Conservation (phyloP, 1,140 invertebrate species). For the Euschistus heros region DNA sequence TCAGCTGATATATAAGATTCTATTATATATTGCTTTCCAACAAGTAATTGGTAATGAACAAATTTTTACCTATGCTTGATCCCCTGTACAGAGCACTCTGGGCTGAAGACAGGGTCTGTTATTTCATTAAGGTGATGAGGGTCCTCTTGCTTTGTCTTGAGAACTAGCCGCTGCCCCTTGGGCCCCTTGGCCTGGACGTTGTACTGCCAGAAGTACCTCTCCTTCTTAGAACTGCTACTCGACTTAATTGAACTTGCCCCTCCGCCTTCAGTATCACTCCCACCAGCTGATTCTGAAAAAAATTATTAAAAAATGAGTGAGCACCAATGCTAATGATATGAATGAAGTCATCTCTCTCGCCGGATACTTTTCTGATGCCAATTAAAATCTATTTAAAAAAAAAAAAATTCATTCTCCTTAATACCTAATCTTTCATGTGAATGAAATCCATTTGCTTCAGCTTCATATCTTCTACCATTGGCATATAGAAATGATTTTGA, state of each 20-base stretch:
- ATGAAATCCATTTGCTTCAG: not conserved
- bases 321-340: too few relatives aligned
- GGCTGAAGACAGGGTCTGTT: conserved; percentile 87
- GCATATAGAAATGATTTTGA: not conserved
- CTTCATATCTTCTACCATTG: not conserved
- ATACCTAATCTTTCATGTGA: conserved; percentile 1
- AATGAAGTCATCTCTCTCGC: too few relatives aligned
- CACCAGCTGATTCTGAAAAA: not conserved
- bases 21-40: too few relatives aligned
- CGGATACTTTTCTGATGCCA: too few relatives aligned
- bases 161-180: conserved; percentile 76
- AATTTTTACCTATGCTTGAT: conserved; percentile 81
- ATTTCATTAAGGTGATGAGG: conserved; percentile 84
- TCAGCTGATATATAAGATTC: too few relatives aligned
- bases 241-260: conserved; percentile 33
- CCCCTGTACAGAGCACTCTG: conserved; percentile 74
- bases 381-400: too few relatives aligned
- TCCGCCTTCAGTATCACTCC: conserved; percentile 51
- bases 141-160: conserved; percentile 74
- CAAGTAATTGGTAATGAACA: too few relatives aligned
- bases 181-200: conserved; percentile 97
- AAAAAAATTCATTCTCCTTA: too few relatives aligned
- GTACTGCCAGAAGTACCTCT: conserved; percentile 95
- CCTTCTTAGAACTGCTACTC: conserved; percentile 52
- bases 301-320: too few relatives aligned